Base-by-base conservation (phyloP, 1,140 invertebrate genomes). In the Halotydeus destructor region DNA sequence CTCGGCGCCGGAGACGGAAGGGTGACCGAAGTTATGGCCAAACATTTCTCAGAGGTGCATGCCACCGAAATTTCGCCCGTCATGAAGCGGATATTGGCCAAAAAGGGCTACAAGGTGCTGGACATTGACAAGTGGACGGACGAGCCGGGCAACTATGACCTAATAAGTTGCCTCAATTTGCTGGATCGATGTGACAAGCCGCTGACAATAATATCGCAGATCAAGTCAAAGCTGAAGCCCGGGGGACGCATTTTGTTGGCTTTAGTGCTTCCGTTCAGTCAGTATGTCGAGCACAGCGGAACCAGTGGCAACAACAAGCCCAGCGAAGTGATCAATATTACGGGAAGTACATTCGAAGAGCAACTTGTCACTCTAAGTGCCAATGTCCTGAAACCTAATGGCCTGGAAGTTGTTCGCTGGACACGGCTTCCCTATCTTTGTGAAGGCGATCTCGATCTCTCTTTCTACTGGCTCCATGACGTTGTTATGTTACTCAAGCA, bases 1-100 rank as follows among this genome's bases (percentile, higher is more conserved):
- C 61, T 91, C 28, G 85, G 85, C 30, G 84, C 86, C 6, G 86
- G 86, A 1, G 85, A 93, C 63, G 86, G 86, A 4, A 71, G 72
- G 45, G 80, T 85, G 2, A 91, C 84, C 19, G 61, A 71, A 14
- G 67, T 74, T 37, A 71, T 89, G 52, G 67, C 71, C 0, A 59
- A 67, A 22, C 58, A 60, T 46, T 72, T 78, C 44, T 45, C 46
- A 27, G 51, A 65, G 14, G 69, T 79, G 21, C 80, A 76, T 57
- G 78, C 74, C 31, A 91, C 86, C 1, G 86, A 93, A 62, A 73
- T 85, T 47, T 88, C 83, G 0, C 57, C 60, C 1, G 71, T 76
- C 8, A 89, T 89, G 85, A 64, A 70, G 48, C 75, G 67, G 52
- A 60, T 75, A 22, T 65, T 89, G 5, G 55, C 64, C 11, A 64